phyloP scores from a whole-genome alignment of 2,888 invertebrate species.

The Chalcosyrphus nemorum region DNA sequence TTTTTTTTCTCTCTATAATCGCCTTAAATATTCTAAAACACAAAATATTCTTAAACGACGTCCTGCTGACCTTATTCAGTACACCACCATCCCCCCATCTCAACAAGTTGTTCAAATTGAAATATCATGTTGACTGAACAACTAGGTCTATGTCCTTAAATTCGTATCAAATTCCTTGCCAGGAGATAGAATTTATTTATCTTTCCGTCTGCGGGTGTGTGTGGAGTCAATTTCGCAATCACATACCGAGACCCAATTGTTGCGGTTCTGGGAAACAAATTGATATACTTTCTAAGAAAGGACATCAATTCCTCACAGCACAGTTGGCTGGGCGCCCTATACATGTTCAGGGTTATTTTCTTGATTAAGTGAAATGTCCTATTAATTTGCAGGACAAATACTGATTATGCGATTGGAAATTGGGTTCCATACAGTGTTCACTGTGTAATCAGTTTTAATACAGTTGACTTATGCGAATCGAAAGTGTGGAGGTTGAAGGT shows the following conservation, averaged over 20 bases:
- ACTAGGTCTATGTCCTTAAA: constrained; percentile 2
- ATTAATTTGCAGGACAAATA: not conserved
- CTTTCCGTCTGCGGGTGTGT: not conserved
- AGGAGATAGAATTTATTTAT: not conserved
- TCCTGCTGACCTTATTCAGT: not conserved
- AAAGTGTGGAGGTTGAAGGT: too few relatives aligned
- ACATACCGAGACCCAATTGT: not conserved
- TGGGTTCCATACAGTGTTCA: not conserved
- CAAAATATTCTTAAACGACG: not conserved
- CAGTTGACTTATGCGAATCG: not conserved
- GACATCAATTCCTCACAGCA: not conserved
- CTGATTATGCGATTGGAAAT: not conserved
- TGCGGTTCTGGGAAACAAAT: not conserved
- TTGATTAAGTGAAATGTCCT: constrained; percentile 1
- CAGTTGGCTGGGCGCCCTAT: not conserved
- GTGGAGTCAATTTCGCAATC: not conserved
- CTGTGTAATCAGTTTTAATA: not conserved
- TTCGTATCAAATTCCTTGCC: not conserved
- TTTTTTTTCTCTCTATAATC: not conserved
- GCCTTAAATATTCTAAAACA: not conserved
- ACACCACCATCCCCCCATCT: not conserved
- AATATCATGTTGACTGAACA: not conserved
- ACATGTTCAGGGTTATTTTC: constrained; percentile 1
- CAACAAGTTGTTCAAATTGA: not conserved
- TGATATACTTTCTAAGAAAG: not conserved